phyloP scores from a whole-genome alignment of 2,797 vertebrate species.

The Chelidonichthys spinosus region DNA sequence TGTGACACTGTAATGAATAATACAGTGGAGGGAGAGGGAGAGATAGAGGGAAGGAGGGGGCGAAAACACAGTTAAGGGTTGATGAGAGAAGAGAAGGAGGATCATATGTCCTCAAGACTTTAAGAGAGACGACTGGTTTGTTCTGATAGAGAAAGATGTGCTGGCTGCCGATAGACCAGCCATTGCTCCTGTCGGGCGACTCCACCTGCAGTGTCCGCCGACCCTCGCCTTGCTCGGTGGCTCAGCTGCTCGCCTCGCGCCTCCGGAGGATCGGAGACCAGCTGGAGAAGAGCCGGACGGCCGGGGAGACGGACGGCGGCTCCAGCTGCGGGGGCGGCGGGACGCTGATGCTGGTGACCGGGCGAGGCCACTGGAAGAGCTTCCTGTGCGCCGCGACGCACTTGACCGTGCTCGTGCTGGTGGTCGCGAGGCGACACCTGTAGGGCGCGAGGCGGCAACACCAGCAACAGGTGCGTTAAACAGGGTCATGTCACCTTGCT shows the following conservation, averaged over 20 bases:
- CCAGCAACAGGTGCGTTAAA: slow-evolving; percentile 82
- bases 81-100: slow-evolving; percentile 69
- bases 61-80: slow-evolving; percentile 75
- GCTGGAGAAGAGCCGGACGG: slow-evolving; percentile 85
- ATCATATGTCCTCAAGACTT: slow-evolving; percentile 56
- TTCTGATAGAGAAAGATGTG: slow-evolving; percentile 83
- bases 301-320: slow-evolving; percentile 33
- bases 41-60: slow-evolving; percentile 45
- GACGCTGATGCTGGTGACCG: slow-evolving; percentile 1
- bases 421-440: slow-evolving; percentile 89
- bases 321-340: slow-evolving; percentile 64
- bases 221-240: slow-evolving; percentile 77
- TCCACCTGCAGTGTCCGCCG: slow-evolving; percentile 78
- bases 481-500: slow-evolving; percentile 14
- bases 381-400: slow-evolving; percentile 85
- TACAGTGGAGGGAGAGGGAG: slow-evolving; percentile 75
- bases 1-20: slow-evolving; percentile 95
- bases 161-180: slow-evolving; percentile 87
- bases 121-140: slow-evolving; percentile 25
- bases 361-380: slow-evolving; percentile 56
- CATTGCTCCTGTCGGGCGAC: slow-evolving; percentile 84
- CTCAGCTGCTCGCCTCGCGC: slow-evolving; percentile 88
- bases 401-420: slow-evolving; percentile 88
- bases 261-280: slow-evolving; percentile 93
- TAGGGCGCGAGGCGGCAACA: slow-evolving; percentile 77